Conservation (phyloP, 1,140 invertebrate species). For the Nebria ingens region DNA sequence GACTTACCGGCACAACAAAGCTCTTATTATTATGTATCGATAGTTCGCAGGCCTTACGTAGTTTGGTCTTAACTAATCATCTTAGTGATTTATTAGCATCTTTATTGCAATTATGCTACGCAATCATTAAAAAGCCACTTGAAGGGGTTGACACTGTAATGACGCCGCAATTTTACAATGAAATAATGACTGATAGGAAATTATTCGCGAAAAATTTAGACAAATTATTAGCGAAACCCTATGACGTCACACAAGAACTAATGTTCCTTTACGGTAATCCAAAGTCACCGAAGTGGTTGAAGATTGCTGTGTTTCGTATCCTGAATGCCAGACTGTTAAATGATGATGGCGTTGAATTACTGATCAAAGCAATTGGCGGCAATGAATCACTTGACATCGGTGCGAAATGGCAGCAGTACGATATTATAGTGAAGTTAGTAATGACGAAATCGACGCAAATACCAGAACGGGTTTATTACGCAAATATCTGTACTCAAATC, state of each 20-base stretch:
- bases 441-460: slow-evolving; percentile 41
- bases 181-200: slow-evolving; percentile 40
- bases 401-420: slow-evolving; percentile 52
- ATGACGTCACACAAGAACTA: slow-evolving; percentile 51
- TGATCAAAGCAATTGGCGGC: slow-evolving; percentile 51
- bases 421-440: slow-evolving; percentile 53
- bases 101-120: slow-evolving; percentile 58
- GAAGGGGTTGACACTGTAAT: slow-evolving; percentile 24
- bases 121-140: slow-evolving; percentile 48
- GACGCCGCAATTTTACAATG: slow-evolving; percentile 41
- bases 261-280: slow-evolving; percentile 50
- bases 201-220: slow-evolving; percentile 42
- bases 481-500: slow-evolving; percentile 41
- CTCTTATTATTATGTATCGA: slow-evolving; percentile 31
- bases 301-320: slow-evolving; percentile 45
- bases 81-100: slow-evolving; percentile 47
- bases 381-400: slow-evolving; percentile 37
- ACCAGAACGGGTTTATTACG: slow-evolving; percentile 37
- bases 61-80: slow-evolving; percentile 37
- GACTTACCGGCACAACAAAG: slow-evolving; percentile 30
- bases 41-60: slow-evolving; percentile 30
- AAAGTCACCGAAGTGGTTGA: slow-evolving; percentile 51
- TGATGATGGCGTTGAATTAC: slow-evolving; percentile 46
- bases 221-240: slow-evolving; percentile 43
- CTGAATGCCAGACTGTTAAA: slow-evolving; percentile 45